phyloP scores from a whole-genome alignment of 1,140 invertebrate genomes.

The Calosoma granatense region DNA sequence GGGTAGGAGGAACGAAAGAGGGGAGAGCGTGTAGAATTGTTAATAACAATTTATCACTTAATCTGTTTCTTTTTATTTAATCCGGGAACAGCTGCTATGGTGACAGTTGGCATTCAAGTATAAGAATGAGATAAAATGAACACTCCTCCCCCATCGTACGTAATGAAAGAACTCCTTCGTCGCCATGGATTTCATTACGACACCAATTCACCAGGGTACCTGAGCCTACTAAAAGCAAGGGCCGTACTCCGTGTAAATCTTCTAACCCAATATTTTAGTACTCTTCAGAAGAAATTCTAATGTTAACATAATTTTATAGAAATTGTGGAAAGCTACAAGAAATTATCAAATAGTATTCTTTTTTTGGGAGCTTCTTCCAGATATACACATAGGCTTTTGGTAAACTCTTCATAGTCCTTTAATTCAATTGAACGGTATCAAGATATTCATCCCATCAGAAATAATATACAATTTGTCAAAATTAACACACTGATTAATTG shows the following conservation, averaged over 20 bases:
- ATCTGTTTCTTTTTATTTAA: conserved; percentile 7
- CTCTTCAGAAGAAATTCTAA: no score
- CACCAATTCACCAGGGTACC: background rate
- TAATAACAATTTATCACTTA: background rate
- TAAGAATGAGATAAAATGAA: conserved; percentile 4
- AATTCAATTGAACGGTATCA: no score
- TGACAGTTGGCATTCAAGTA: conserved; percentile 2
- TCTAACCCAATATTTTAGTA: no score
- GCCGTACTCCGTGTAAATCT: background rate
- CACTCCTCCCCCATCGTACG: background rate
- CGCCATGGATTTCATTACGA: background rate
- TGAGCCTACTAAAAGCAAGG: background rate
- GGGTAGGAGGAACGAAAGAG: no score
- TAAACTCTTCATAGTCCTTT: no score
- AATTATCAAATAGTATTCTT: background rate
- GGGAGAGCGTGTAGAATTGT: no score
- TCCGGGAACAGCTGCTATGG: background rate
- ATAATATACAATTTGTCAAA: no score
- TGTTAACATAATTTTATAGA: no score
- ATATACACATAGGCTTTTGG: background rate
- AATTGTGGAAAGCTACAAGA: no score
- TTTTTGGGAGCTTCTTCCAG: background rate
- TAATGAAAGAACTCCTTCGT: background rate
- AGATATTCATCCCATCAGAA: no score
- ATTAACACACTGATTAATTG: no score